phyloP scores from a whole-genome alignment of 2,888 invertebrate species.

The Phalangium opilio region DNA sequence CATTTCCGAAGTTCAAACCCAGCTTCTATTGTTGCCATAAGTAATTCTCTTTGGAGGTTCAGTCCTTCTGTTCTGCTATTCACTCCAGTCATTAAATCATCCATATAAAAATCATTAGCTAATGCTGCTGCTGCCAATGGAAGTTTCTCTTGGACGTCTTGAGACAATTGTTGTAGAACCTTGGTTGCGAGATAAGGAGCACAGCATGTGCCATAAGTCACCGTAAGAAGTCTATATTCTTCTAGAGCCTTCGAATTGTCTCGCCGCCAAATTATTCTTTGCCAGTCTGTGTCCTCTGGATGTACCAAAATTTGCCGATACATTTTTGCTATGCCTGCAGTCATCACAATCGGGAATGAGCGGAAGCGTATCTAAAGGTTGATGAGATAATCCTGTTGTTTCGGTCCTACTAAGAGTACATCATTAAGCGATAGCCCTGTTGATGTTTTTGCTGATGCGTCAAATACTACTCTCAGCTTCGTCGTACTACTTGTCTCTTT shows the following conservation, averaged over 20 bases:
- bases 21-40: too few relatives aligned
- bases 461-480: constrained; percentile 1
- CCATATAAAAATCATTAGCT: constrained; percentile 24
- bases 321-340: constrained; percentile 30
- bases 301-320: constrained; percentile 24
- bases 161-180: constrained; percentile 18
- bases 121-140: constrained; percentile 15
- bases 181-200: constrained; percentile 24
- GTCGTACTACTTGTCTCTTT: constrained; percentile 1
- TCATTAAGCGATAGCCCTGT: constrained; percentile 26
- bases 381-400: constrained; percentile 25
- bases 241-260: constrained; percentile 17
- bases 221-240: constrained; percentile 19
- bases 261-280: constrained; percentile 28
- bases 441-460: constrained; percentile 3
- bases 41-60: too few relatives aligned
- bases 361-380: constrained; percentile 24
- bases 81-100: constrained; percentile 16
- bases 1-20: too few relatives aligned
- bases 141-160: constrained; percentile 15
- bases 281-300: constrained; percentile 18
- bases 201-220: constrained; percentile 26
- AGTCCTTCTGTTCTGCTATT: neutral
- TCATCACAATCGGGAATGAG: constrained; percentile 22
- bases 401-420: constrained; percentile 24